Evolutionary conservation across 2,113 vertebrate species (phyloP).

Genomic region (Piprites chloris): DNA sequence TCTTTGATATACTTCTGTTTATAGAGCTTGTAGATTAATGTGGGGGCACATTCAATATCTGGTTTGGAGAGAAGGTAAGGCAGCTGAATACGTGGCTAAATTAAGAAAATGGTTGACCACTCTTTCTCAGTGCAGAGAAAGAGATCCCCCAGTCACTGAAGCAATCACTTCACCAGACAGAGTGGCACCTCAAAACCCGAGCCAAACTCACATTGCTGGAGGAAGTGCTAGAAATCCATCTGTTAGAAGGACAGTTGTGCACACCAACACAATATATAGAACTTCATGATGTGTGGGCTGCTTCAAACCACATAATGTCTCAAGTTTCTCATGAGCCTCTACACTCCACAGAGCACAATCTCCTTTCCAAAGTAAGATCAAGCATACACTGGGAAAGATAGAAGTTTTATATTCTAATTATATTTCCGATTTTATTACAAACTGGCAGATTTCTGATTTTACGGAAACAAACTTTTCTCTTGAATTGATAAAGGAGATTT

Average conservation of each 20-base stretch:
- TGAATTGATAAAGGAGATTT: not conserved
- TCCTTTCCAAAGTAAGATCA: not conserved
- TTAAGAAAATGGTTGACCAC: not conserved
- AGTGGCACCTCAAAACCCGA: not conserved
- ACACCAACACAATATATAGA: too few species aligned
- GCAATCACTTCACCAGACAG: not conserved
- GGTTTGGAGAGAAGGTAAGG: not conserved
- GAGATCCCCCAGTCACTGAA: not conserved
- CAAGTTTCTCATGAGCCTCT: not conserved
- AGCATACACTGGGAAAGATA: not conserved
- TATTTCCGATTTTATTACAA: not conserved
- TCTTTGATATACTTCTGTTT: not conserved
- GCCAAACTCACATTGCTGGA: not conserved
- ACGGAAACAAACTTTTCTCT: not conserved
- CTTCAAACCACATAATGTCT: not conserved
- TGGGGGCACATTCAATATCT: not conserved
- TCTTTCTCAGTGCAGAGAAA: not conserved
- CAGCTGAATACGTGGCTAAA: not conserved
- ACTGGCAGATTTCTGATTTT: not conserved
- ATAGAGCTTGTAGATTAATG: not conserved
- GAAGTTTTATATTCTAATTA: not conserved
- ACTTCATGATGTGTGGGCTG: not conserved
- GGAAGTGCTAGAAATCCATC: not conserved
- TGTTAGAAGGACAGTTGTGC: not conserved
- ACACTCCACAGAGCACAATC: not conserved